Evolutionary conservation across 2,888 invertebrate genomes (phyloP).

Genomic region (Scrobipalpa atriplicella): DNA sequence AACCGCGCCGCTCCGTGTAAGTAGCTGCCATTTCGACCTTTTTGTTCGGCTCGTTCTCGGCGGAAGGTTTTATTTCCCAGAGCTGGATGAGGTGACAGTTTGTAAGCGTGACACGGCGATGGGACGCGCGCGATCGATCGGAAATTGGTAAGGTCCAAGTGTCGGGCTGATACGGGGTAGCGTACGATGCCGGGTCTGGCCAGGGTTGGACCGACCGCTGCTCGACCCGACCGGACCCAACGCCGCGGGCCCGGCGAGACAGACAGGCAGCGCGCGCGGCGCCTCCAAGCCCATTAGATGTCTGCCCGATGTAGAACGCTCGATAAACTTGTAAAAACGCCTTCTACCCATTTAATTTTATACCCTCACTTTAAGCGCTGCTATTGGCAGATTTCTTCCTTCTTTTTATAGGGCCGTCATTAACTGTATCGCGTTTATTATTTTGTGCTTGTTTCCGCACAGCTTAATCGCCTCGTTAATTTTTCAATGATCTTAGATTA

Average conservation of each 20-base stretch:
- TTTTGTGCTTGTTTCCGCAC: slow-evolving; percentile 58
- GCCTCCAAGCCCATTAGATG: slow-evolving; percentile 78
- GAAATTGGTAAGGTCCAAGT: slow-evolving; percentile 57
- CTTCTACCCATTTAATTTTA: slow-evolving; percentile 82
- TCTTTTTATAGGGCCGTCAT: slow-evolving; percentile 69
- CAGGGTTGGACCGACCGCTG: background rate
- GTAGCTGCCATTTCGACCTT: slow-evolving; percentile 67
- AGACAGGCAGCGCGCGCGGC: slow-evolving; percentile 77
- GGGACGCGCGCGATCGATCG: slow-evolving; percentile 51
- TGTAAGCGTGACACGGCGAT: slow-evolving; percentile 50
- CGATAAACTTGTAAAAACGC: slow-evolving; percentile 83
- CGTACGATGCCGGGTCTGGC: slow-evolving; percentile 33
- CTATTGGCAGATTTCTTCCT: slow-evolving; percentile 79
- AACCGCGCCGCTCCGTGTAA: slow-evolving; percentile 70
- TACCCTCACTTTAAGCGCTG: slow-evolving; percentile 76
- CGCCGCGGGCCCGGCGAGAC: slow-evolving; percentile 69
- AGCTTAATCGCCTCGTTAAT: slow-evolving; percentile 55
- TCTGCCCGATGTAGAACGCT: slow-evolving; percentile 80
- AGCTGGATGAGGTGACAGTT: slow-evolving; percentile 45
- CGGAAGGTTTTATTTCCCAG: slow-evolving; percentile 39
- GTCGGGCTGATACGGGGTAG: slow-evolving; percentile 50
- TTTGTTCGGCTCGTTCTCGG: slow-evolving; percentile 62
- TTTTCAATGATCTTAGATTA: slow-evolving; percentile 37
- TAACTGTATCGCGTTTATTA: slow-evolving; percentile 74
- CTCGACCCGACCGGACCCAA: slow-evolving; percentile 44